phyloP scores from a whole-genome alignment of 2,113 vertebrate genomes.

The Sarotherodon lohbergeri region DNA sequence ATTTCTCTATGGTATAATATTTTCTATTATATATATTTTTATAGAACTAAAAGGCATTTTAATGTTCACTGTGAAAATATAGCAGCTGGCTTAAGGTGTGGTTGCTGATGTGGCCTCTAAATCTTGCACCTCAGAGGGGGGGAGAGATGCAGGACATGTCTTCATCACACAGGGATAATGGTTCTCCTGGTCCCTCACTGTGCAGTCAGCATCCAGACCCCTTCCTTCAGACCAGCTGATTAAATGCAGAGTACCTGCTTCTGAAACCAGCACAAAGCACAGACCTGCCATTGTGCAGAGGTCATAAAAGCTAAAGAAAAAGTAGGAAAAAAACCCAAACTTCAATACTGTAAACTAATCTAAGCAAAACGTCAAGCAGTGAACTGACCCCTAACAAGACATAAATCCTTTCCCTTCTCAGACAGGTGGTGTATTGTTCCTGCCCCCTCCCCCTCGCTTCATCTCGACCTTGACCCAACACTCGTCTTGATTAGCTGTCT shows the following conservation, averaged over 20 bases:
- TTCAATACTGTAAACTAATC: neutral
- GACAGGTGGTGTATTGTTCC: neutral
- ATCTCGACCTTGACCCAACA: neutral
- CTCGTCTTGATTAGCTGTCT: slow-evolving; percentile 36
- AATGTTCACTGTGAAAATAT: neutral
- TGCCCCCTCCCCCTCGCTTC: neutral
- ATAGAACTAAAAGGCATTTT: neutral
- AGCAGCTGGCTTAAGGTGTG: neutral
- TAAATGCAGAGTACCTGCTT: neutral
- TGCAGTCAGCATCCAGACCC: neutral
- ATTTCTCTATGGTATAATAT: neutral
- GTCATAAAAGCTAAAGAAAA: neutral
- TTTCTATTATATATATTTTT: neutral
- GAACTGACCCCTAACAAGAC: neutral
- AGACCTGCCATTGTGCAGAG: neutral
- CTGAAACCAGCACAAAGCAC: neutral
- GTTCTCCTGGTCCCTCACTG: neutral
- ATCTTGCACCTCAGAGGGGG: neutral
- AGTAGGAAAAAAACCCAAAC: neutral
- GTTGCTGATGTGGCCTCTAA: neutral
- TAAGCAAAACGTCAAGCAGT: neutral
- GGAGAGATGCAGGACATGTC: neutral
- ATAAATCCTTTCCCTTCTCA: neutral
- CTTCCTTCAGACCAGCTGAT: neutral
- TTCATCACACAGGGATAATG: neutral